Evolutionary conservation across 2,797 vertebrate genomes (phyloP), one percentile per base, ranked within the genome.

Genomic region (Parambassis ranga): DNA sequence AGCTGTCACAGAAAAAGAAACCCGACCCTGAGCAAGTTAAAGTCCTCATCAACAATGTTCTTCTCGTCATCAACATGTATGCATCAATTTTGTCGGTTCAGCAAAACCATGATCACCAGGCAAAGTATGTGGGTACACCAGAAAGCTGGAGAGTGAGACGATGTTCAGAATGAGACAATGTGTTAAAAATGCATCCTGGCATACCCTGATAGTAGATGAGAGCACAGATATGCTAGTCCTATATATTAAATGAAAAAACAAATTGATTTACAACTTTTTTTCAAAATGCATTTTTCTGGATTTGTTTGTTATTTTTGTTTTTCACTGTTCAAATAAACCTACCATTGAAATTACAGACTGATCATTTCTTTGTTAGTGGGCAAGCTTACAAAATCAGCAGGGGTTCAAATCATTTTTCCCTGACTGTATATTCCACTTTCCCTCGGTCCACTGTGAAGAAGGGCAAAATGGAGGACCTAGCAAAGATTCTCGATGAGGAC

Each of bases 361-460:
- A n/a, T n/a, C n/a, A n/a, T n/a, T n/a, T n/a, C n/a, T n/a, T n/a
- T n/a, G n/a, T n/a, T n/a, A n/a, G n/a, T n/a, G n/a, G n/a, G n/a
- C n/a, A n/a, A n/a, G n/a, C n/a, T n/a, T n/a, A n/a, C n/a, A n/a
- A n/a, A n/a, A n/a, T n/a, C n/a, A n/a, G n/a, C n/a, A n/a, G n/a
- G n/a, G n/a, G n/a, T n/a, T n/a, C n/a, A n/a, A n/a, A n/a, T n/a
- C n/a, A n/a, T n/a, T n/a, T n/a, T n/a, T n/a, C n/a, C n/a, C n/a
- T 72, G 77, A 85, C 38, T 26, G 53, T 79, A 1, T 83, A 61
- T 73, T 83, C 38, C 33, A 70, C 39, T 36, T 82, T 81, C 59
- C 67, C 67, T 59, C 19, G 53, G 32, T 73, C 65, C 20, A 43
- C 65, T 49, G 67, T 69, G 37, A 77, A 61, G 69, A 75, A 16